Conservation (phyloP, 1,140 invertebrate species). For the Leptinotarsa defecta region DNA sequence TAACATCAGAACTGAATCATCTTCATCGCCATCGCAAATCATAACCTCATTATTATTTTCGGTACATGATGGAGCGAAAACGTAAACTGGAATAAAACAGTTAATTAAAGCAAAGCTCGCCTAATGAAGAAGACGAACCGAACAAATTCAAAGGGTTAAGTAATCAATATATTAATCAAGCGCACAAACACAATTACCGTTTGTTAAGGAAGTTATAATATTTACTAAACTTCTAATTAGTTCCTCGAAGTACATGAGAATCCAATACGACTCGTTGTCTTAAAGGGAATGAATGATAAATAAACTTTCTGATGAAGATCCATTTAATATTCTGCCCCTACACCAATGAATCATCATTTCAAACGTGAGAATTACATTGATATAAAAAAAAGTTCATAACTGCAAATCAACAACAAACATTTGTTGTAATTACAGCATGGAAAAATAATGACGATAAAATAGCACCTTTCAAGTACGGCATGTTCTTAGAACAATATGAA, state of each 20-base stretch:
- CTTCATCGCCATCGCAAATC: neutral
- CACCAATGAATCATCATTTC: no score
- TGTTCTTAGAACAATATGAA: no score
- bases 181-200: constrained; percentile 55
- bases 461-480: no score
- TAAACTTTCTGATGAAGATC: neutral
- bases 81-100: constrained; percentile 16
- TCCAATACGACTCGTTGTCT: constrained; percentile 42
- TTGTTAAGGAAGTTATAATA: constrained; percentile 55
- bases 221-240: constrained; percentile 55
- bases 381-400: no score
- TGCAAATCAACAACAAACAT: no score
- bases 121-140: constrained; percentile 32
- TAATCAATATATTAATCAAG: constrained; percentile 55
- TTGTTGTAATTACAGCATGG: no score
- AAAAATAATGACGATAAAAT: no score
- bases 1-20: no score
- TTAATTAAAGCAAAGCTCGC: constrained; percentile 23
- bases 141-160: constrained; percentile 52
- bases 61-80: neutral
- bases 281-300: neutral
- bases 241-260: constrained; percentile 48
- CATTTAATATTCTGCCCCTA: no score
- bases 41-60: neutral
- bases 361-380: no score